phyloP scores from a whole-genome alignment of 1,140 invertebrate species.

The Pseudomyrmex flavicornis region DNA sequence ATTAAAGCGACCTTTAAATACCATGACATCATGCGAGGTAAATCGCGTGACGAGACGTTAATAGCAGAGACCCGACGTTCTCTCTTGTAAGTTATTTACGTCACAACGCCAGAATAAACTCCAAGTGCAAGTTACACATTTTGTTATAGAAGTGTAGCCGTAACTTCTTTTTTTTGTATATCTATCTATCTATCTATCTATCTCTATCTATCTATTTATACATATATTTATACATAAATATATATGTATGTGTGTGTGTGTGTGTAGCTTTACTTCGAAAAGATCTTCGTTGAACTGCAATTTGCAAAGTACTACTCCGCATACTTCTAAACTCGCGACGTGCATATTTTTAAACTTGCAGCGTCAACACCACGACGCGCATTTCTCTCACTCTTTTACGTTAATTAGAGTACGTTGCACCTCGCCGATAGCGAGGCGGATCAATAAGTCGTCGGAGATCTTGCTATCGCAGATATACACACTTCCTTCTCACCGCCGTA shows the following conservation, averaged over 20 bases:
- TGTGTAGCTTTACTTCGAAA: neutral
- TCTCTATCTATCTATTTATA: too few species aligned
- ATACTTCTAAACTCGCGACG: neutral
- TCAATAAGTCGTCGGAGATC: slow-evolving; percentile 21
- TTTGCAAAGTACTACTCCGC: neutral
- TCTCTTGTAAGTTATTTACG: slow-evolving; percentile 13
- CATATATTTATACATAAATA: too few species aligned
- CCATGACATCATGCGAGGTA: slow-evolving; percentile 3
- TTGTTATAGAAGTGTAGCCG: too few species aligned
- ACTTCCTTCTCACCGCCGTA: neutral
- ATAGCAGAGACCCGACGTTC: slow-evolving; percentile 12
- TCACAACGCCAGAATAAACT: neutral
- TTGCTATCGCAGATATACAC: slow-evolving; percentile 10
- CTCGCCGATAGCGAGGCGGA: neutral
- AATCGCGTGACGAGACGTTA: slow-evolving; percentile 33
- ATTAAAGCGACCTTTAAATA: slow-evolving; percentile 56
- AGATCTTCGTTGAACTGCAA: neutral
- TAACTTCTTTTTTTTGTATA: too few species aligned
- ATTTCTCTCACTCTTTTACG: neutral
- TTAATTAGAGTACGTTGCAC: slow-evolving; percentile 31
- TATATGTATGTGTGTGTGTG: neutral
- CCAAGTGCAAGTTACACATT: neutral
- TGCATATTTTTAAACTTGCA: neutral
- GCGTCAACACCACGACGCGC: neutral
- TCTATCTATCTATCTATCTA: too few species aligned